Evolutionary conservation across 2,113 vertebrate genomes (phyloP).

Genomic region (Salvelinus alpinus): DNA sequence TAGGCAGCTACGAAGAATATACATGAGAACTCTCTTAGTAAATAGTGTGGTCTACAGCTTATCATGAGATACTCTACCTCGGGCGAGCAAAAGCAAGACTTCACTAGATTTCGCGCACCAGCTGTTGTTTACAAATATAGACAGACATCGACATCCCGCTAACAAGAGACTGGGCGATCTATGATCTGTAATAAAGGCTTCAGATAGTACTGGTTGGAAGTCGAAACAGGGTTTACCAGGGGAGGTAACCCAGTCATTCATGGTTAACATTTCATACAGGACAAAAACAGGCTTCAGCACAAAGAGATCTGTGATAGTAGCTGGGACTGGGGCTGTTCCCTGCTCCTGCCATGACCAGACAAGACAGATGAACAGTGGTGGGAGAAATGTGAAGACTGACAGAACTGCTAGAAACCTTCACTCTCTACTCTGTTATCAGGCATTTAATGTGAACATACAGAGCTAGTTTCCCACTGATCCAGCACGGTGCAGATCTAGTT

Average conservation of each 20-base stretch:
- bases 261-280: constrained; percentile 30
- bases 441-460: constrained; percentile 22
- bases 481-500: constrained; percentile 36
- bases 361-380: not conserved
- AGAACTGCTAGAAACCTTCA: constrained; percentile 7
- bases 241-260: constrained; percentile 43
- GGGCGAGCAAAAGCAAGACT: too few relatives aligned
- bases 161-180: constrained; percentile 25
- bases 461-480: constrained; percentile 37
- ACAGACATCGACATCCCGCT: constrained; percentile 27
- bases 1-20: too few relatives aligned
- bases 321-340: not conserved
- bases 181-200: constrained; percentile 23
- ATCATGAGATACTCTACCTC: too few relatives aligned
- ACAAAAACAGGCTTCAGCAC: constrained; percentile 22
- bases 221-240: constrained; percentile 29
- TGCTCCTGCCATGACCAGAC: not conserved
- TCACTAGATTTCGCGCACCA: too few relatives aligned
- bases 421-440: constrained; percentile 40
- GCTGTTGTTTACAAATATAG: too few relatives aligned
- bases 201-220: not conserved
- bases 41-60: too few relatives aligned
- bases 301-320: constrained; percentile 37
- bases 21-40: too few relatives aligned
- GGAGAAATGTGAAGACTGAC: constrained; percentile 21